Evolutionary conservation across 2,113 vertebrate genomes (phyloP).

Genomic region (Lepus timidus): DNA sequence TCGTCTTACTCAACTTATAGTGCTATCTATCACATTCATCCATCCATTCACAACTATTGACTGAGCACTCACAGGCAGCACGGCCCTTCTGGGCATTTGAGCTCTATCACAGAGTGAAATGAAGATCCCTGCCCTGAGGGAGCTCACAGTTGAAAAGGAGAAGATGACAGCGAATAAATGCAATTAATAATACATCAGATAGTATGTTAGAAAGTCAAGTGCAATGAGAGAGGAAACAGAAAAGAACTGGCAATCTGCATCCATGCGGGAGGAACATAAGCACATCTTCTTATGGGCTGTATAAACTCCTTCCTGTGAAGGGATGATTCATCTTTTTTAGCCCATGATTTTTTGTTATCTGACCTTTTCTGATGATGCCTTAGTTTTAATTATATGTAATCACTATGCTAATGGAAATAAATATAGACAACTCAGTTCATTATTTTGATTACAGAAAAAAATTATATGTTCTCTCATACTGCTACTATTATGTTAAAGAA

Average conservation of each 20-base stretch:
- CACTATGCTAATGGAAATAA: slow-evolving; percentile 74
- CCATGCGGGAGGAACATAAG: rapidly evolving
- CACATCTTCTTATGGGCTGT: not conserved
- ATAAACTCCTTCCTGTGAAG: not conserved
- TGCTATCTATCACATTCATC: not conserved
- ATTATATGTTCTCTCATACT: slow-evolving; percentile 48
- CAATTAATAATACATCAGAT: not conserved
- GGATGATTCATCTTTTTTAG: slow-evolving; percentile 45
- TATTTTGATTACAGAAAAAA: slow-evolving; percentile 75
- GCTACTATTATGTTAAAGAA: slow-evolving; percentile 32
- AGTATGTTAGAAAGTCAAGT: not conserved
- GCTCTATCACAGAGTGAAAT: not conserved
- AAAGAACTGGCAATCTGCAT: rapidly evolving
- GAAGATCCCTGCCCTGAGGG: not conserved
- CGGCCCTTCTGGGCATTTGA: not conserved
- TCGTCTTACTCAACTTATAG: not conserved
- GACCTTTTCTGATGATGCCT: slow-evolving; percentile 73
- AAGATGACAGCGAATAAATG: not conserved
- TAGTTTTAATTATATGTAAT: slow-evolving; percentile 75
- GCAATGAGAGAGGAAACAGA: not conserved
- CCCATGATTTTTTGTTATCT: slow-evolving; percentile 45
- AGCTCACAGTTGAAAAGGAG: not conserved
- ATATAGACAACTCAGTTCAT: slow-evolving; percentile 71
- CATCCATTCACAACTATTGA: not conserved
- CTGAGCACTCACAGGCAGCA: not conserved